Conservation (phyloP, 2,113 vertebrate genomes). For the Leptobrachium leishanense region DNA sequence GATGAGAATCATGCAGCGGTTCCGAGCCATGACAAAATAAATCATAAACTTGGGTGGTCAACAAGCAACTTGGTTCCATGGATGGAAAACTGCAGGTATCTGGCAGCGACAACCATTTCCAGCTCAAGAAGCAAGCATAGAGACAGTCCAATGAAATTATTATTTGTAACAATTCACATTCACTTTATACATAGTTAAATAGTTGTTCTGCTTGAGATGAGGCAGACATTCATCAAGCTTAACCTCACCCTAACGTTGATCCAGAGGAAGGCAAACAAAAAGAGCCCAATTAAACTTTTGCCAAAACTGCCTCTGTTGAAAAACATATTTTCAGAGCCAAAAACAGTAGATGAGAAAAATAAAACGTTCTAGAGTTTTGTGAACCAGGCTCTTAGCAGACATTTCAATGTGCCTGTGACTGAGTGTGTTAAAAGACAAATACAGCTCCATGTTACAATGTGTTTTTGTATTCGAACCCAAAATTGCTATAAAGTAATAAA, state of each 20-base stretch:
- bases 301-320: background rate
- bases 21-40: background rate
- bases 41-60: constrained; percentile 34
- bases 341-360: no score
- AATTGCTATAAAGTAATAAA: no score
- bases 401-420: no score
- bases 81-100: constrained; percentile 34
- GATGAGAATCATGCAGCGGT: background rate
- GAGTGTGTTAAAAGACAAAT: no score
- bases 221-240: background rate
- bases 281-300: background rate
- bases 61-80: constrained; percentile 20
- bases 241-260: background rate
- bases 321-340: no score
- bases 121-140: constrained; percentile 16
- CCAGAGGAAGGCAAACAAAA: background rate
- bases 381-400: no score
- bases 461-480: no score
- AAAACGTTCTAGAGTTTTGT: no score
- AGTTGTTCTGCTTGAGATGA: background rate
- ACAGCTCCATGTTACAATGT: no score
- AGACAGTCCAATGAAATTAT: constrained; percentile 9
- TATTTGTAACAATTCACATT: constrained; percentile 19
- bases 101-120: constrained; percentile 29
- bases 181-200: background rate